A percentile compares a stretch with the other conserved stretches of the same genome.
These are phyloP conservation scores for Micromussa lordhowensis DNA, from an alignment of 92 coral and sea anemone genomes.

Conservation along the genomic window DNA sequence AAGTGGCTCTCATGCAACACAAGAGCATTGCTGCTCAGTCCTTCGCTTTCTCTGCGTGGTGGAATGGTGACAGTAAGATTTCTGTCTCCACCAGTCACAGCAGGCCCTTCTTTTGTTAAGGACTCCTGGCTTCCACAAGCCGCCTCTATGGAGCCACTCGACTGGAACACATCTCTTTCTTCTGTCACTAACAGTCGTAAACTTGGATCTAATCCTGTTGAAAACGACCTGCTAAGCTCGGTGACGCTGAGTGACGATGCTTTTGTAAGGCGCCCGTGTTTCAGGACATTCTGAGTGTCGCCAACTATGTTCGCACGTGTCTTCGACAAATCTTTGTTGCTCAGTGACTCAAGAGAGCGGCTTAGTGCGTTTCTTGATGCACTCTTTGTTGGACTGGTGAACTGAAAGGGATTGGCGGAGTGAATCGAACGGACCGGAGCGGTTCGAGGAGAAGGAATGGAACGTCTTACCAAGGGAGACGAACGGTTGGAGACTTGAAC, in stretches of 20 bases:
- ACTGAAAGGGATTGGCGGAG: constrained; percentile 39
- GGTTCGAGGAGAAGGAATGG: constrained; percentile 33
- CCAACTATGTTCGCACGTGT: not conserved
- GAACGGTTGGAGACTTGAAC: constrained; percentile 25
- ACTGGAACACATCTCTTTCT: not conserved
- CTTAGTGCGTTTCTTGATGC: not conserved
- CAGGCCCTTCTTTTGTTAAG: not conserved
- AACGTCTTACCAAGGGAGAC: constrained; percentile 34
- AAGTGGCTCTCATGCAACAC: constrained; percentile 58
- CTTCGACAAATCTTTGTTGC: not conserved
- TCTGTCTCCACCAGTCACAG: constrained; percentile 1
- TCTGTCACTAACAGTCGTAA: not conserved
- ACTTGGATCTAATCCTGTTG: not conserved
- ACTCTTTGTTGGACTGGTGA: constrained; percentile 5
- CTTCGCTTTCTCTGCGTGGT: constrained; percentile 11
- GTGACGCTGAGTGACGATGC: not conserved
- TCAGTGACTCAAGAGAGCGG: constrained; percentile 41
- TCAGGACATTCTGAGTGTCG: not conserved
- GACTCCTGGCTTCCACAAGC: not conserved
- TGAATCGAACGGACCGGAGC: constrained; percentile 41
- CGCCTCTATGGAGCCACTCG: not conserved
- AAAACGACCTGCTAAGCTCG: not conserved
- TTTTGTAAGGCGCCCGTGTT: not conserved
- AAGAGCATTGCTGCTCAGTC: constrained; percentile 47
- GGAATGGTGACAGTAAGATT: constrained; percentile 25